Evolutionary conservation across 2,113 vertebrate species (phyloP).

Genomic region (Dicerorhinus sumatrensis): DNA sequence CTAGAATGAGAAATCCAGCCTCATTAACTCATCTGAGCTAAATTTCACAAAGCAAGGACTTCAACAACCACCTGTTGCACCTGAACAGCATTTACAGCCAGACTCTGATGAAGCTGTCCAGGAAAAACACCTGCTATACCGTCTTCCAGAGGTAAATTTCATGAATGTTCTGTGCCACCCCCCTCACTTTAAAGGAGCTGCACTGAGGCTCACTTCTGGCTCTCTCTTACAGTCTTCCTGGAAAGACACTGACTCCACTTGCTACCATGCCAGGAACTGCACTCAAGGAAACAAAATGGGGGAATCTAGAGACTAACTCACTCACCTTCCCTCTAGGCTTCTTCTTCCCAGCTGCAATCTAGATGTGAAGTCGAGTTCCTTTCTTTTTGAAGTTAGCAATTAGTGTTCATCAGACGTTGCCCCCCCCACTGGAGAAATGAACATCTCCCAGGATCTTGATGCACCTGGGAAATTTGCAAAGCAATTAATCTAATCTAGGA

Average conservation of each 20-base stretch:
- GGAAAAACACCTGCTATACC: neutral
- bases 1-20: neutral
- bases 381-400: constrained; percentile 13
- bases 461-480: neutral
- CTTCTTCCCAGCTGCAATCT: neutral
- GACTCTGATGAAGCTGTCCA: neutral
- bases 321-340: neutral
- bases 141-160: neutral
- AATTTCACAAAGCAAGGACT: neutral
- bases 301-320: neutral
- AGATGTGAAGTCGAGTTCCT: neutral
- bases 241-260: neutral
- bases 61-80: neutral
- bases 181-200: neutral
- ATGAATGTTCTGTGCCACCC: neutral
- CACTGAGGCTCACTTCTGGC: neutral
- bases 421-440: neutral
- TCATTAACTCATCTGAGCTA: neutral
- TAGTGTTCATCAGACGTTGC: neutral
- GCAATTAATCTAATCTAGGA: neutral
- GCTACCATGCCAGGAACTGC: neutral
- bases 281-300: neutral
- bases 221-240: neutral
- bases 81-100: neutral
- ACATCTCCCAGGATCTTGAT: neutral